Evolutionary conservation across 2,113 vertebrate genomes (phyloP), one percentile per base, ranked within the genome.

Genomic region (Cyrtonyx montezumae): DNA sequence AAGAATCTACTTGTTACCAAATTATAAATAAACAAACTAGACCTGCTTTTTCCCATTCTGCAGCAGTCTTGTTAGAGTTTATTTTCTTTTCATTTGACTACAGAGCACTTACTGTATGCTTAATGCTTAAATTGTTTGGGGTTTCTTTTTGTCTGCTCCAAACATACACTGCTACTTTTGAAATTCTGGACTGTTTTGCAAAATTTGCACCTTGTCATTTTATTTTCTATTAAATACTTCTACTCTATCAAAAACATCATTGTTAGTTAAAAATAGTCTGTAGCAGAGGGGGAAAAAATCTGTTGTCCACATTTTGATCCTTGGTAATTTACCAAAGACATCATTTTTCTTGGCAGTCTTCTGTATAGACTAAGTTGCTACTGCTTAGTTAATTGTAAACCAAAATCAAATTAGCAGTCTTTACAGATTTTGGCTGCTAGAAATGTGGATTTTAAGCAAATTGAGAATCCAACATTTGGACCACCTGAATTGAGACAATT

Each of bases 1-100:
- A 98, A 97, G 97, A 98, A 98, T 98, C 97, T 98, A 97, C 97
- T 98, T 97, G 96, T 97, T 98, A 96, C 97, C 96, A 97, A 95
- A 96, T 98, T 97, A 96, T 94, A 98, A 98, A 98, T 98, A 98
- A 98, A 98, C 97, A 97, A 97, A 94, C 96, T 95, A 94, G 97
- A 95, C 96, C 91, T 92, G 93, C 97, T 97, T 97, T 96, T 94
- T 97, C 96, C 93, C 94, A 94, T 97, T 97, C 96, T 93, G 74
- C 92, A 97, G 95, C 94, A 83, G 66, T 80, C 66, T 78, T 84
- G 55, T 88, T 95, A 76, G 88, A 91, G 96, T 97, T 98, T 98
- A 97, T 98, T 98, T 98, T 98, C 97, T 96, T 94, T 96, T 97
- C 91, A 96, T 97, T 97, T 97, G 87, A 97, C 96, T 97, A 91